These are phyloP conservation scores for Cartodere bifasciata DNA, from an alignment of 2,888 invertebrate species.

Conservation along the genomic window DNA sequence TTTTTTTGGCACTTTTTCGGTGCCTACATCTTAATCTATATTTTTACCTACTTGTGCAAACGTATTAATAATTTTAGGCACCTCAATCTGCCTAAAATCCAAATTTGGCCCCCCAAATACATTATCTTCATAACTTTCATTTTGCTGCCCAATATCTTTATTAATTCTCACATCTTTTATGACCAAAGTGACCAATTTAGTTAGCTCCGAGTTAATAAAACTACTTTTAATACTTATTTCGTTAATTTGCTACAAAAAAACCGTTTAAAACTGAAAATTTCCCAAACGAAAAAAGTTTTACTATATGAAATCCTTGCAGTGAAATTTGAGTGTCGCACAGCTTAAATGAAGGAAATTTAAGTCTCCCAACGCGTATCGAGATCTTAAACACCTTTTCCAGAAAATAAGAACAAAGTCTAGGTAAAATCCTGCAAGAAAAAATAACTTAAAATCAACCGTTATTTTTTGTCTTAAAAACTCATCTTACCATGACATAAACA, in stretches of 20 bases:
- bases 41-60: constrained; percentile 70
- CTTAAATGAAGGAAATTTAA: constrained; percentile 67
- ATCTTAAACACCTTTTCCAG: constrained; percentile 69
- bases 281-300: constrained; percentile 48
- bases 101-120: constrained; percentile 33
- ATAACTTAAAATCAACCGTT: constrained; percentile 5
- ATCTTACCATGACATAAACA: constrained; percentile 36
- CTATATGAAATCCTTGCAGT: constrained; percentile 49
- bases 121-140: constrained; percentile 16
- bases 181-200: constrained; percentile 71
- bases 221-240: constrained; percentile 77
- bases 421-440: constrained; percentile 52
- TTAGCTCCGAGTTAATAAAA: constrained; percentile 77
- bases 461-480: constrained; percentile 4
- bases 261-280: constrained; percentile 6
- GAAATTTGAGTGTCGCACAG: constrained; percentile 69
- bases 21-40: constrained; percentile 1
- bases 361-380: constrained; percentile 66
- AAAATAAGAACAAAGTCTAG: constrained; percentile 64
- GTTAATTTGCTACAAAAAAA: constrained; percentile 57
- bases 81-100: constrained; percentile 62
- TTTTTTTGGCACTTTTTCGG: background rate
- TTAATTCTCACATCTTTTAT: constrained; percentile 69
- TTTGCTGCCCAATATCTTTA: constrained; percentile 46
- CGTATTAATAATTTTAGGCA: constrained; percentile 67